Evolutionary conservation across 2,113 vertebrate genomes (phyloP).

Genomic region (Odobenus rosmarus): DNA sequence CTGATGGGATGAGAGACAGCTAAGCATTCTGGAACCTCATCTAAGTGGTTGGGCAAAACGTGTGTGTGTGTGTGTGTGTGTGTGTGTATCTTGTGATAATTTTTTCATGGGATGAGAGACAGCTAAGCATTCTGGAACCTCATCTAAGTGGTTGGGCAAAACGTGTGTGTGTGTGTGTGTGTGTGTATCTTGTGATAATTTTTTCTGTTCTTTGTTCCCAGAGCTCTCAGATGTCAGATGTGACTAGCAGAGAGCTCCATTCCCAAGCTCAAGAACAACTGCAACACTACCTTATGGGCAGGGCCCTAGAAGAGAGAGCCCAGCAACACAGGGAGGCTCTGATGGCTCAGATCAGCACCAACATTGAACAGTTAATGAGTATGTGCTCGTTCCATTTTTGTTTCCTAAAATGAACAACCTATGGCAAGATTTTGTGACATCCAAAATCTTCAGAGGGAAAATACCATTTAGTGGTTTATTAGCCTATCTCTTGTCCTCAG

Average conservation of each 20-base stretch:
- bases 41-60: conserved; percentile 19
- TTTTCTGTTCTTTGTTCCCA: conserved; percentile 70
- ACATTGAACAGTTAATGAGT: conserved; percentile 90
- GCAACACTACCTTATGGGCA: conserved; percentile 86
- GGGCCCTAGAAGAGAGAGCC: conserved; percentile 83
- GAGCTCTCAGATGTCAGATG: conserved; percentile 87
- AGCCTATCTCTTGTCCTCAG: neutral
- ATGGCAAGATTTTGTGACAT: neutral
- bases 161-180: neutral
- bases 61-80: neutral
- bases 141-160: conserved; percentile 29
- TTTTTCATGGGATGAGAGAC: conserved; percentile 43
- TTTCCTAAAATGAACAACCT: conserved; percentile 35
- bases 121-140: conserved; percentile 14
- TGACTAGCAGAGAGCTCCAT: conserved; percentile 88
- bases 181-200: neutral
- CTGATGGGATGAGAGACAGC: neutral
- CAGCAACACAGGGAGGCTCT: conserved; percentile 87
- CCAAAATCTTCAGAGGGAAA: conserved; percentile 55
- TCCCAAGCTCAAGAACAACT: conserved; percentile 88
- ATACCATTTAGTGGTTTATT: neutral
- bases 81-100: neutral
- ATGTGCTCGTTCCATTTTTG: conserved; percentile 72
- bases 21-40: conserved; percentile 32
- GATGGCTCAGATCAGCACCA: conserved; percentile 90